These are phyloP conservation scores for Apamea crenata DNA, from an alignment of 2,888 invertebrate genomes.

Conservation along the genomic window DNA sequence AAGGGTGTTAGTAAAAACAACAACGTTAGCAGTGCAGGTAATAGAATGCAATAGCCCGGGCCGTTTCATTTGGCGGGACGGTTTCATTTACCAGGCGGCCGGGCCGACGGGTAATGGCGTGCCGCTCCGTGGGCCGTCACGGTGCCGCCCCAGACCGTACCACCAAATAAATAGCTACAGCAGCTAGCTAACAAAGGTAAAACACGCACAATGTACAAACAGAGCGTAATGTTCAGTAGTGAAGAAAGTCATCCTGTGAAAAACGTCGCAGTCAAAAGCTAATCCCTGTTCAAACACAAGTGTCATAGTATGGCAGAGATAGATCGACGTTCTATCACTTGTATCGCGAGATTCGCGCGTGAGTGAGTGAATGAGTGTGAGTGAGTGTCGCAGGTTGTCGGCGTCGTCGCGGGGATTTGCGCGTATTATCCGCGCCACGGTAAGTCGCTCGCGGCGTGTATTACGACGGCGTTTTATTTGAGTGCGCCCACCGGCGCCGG, in stretches of 20 bases:
- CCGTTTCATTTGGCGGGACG: conserved; percentile 30
- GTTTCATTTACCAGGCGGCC: conserved; percentile 32
- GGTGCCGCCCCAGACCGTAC: conserved; percentile 1
- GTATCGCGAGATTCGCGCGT: neutral
- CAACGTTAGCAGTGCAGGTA: conserved; percentile 46
- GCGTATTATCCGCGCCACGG: conserved; percentile 34
- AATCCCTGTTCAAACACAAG: conserved; percentile 36
- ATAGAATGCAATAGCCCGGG: conserved; percentile 50
- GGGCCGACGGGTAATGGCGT: conserved; percentile 16
- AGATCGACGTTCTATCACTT: conserved; percentile 1
- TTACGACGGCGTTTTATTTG: conserved; percentile 16
- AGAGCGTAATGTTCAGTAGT: conserved; percentile 2
- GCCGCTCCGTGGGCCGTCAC: conserved; percentile 34
- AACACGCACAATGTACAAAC: neutral
- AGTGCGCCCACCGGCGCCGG: neutral
- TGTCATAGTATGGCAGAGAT: neutral
- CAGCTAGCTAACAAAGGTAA: neutral
- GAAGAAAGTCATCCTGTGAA: neutral
- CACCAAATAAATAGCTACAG: neutral
- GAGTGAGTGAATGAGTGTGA: conserved; percentile 4
- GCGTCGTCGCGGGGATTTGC: conserved; percentile 37
- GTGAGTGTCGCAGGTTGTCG: conserved; percentile 2
- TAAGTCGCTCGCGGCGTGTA: conserved; percentile 15
- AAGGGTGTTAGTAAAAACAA: conserved; percentile 32
- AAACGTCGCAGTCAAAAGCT: conserved; percentile 10